Evolutionary conservation across 2,888 invertebrate genomes (phyloP).

Genomic region (Sinopyrophorus schimmeli): DNA sequence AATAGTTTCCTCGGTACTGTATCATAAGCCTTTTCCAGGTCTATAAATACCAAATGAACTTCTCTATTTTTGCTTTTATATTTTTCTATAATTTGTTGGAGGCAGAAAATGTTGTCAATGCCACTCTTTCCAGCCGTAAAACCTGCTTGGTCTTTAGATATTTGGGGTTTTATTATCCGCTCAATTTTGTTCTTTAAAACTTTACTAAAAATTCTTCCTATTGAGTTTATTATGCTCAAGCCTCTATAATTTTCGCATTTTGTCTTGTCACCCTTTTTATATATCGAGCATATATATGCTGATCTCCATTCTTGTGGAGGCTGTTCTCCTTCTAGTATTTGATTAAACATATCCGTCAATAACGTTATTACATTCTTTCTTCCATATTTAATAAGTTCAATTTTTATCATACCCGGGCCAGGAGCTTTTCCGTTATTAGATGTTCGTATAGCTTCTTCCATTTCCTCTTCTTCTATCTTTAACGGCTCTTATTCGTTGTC

Average conservation of each 20-base stretch:
- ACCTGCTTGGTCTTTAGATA: constrained; percentile 6
- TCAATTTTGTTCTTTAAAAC: constrained; percentile 3
- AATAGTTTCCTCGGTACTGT: constrained; percentile 1
- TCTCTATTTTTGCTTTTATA: constrained; percentile 2
- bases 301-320: background rate
- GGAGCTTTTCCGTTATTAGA: too few species aligned
- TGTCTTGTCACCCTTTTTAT: background rate
- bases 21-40: constrained; percentile 2
- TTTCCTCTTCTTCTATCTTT: constrained; percentile 1
- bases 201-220: constrained; percentile 4
- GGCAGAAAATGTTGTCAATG: constrained; percentile 4
- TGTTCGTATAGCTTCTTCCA: too few species aligned
- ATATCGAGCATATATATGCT: constrained; percentile 3
- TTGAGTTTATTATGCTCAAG: too few species aligned
- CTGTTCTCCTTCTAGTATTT: background rate
- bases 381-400: background rate
- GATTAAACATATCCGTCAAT: constrained; percentile 1
- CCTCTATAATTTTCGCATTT: constrained; percentile 1
- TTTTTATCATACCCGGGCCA: background rate
- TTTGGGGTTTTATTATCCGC: background rate
- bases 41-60: background rate
- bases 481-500: constrained; percentile 1
- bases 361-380: background rate
- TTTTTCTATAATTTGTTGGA: constrained; percentile 2
- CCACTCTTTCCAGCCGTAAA: constrained; percentile 5